These are phyloP conservation scores for Delphinapterus leucas DNA, from an alignment of 2,113 vertebrate genomes.

Conservation along the genomic window DNA sequence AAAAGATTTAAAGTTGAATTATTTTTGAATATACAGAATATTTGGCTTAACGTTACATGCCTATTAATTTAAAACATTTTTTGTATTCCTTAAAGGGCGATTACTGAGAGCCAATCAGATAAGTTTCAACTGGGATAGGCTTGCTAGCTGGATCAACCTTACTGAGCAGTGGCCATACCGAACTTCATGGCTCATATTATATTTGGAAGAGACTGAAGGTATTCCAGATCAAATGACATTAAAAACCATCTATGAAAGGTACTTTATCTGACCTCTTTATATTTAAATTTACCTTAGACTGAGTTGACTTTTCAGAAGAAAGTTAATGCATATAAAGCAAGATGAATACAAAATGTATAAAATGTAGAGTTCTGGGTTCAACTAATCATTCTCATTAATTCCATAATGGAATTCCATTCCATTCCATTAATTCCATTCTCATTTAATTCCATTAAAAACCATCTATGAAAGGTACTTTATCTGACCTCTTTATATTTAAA, in stretches of 20 bases:
- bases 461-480: slow-evolving; percentile 94
- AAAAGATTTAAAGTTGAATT: neutral
- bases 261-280: neutral
- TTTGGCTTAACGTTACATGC: neutral
- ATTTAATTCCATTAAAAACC: slow-evolving; percentile 92
- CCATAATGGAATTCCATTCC: too few species aligned
- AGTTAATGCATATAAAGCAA: neutral
- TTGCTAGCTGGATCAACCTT: slow-evolving; percentile 99
- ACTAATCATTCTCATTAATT: too few species aligned
- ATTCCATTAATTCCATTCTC: too few species aligned
- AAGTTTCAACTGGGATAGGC: slow-evolving; percentile 95
- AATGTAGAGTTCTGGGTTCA: neutral
- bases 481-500: neutral
- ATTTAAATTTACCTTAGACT: neutral
- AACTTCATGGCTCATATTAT: slow-evolving; percentile 97
- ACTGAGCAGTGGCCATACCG: slow-evolving; percentile 99
- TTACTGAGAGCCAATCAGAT: slow-evolving; percentile 97
- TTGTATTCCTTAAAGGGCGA: slow-evolving; percentile 84
- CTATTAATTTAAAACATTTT: slow-evolving; percentile 4
- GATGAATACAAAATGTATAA: neutral
- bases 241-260: slow-evolving; percentile 97
- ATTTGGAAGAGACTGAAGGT: slow-evolving; percentile 94
- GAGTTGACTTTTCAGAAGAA: neutral
- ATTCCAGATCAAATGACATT: slow-evolving; percentile 92
- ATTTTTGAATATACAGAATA: neutral